These are phyloP conservation scores for Erythrolamprus reginae DNA, from an alignment of 2,113 vertebrate genomes.

Conservation along the genomic window DNA sequence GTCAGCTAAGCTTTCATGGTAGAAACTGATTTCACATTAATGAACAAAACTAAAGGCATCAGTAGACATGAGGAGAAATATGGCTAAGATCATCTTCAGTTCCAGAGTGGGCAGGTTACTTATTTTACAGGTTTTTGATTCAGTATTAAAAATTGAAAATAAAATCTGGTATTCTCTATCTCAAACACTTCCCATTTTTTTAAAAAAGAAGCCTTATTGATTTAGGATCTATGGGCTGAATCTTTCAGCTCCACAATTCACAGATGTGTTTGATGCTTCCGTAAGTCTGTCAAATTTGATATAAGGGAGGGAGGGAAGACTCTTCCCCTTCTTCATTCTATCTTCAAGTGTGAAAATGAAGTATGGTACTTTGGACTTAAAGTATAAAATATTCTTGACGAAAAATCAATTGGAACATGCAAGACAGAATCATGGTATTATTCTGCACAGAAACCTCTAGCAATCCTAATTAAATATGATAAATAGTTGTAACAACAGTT, in stretches of 20 bases:
- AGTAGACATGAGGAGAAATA: not conserved
- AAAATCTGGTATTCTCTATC: not conserved
- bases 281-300: slow-evolving; percentile 19
- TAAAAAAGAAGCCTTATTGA: not conserved
- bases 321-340: not conserved
- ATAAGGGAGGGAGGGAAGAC: not conserved
- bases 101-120: not conserved
- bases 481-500: not conserved
- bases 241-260: not conserved
- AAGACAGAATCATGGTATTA: not conserved
- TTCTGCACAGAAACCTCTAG: not conserved
- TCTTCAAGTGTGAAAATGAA: slow-evolving; percentile 31
- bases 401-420: slow-evolving; percentile 27
- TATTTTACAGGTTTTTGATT: not conserved
- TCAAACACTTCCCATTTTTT: not conserved
- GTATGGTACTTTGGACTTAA: slow-evolving; percentile 9
- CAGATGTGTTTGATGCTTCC: slow-evolving; percentile 11
- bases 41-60: not conserved
- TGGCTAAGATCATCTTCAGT: not conserved
- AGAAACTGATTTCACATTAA: not conserved
- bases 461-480: not conserved
- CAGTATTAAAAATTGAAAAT: not conserved
- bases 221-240: not conserved
- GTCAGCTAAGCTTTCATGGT: not conserved
- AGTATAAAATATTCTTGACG: slow-evolving; percentile 23